Conservation (phyloP, 2,888 invertebrate species). For the Unio pictorum region DNA sequence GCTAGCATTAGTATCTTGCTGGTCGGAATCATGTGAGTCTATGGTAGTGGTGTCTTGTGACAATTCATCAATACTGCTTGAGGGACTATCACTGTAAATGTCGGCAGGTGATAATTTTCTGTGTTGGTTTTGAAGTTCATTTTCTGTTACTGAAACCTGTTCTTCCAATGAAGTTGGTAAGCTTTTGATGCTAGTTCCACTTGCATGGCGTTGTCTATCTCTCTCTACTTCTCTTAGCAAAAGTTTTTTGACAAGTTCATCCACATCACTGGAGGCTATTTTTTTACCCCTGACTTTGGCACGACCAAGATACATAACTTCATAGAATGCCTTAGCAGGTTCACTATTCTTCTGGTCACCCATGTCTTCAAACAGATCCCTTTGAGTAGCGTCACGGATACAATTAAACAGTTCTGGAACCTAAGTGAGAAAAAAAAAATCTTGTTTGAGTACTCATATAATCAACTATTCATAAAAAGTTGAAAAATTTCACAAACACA, state of each 20-base stretch:
- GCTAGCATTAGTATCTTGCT: constrained; percentile 18
- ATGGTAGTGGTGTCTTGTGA: constrained; percentile 17
- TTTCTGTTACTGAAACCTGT: constrained; percentile 59
- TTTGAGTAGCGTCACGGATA: constrained; percentile 78
- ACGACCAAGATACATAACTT: constrained; percentile 93
- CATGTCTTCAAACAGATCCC: constrained; percentile 43
- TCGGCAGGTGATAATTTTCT: constrained; percentile 22
- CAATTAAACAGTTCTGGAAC: constrained; percentile 82
- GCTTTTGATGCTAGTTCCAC: constrained; percentile 67
- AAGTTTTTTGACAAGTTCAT: constrained; percentile 90
- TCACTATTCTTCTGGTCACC: constrained; percentile 37
- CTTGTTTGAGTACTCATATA: no score
- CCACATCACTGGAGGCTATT: constrained; percentile 89
- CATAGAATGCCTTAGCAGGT: constrained; percentile 61
- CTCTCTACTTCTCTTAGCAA: constrained; percentile 44
- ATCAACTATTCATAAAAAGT: no score
- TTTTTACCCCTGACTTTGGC: constrained; percentile 90
- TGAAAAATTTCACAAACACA: no score
- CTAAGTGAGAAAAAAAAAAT: constrained; percentile 72
- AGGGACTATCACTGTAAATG: constrained; percentile 33
- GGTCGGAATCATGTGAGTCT: constrained; percentile 4
- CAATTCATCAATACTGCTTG: constrained; percentile 54
- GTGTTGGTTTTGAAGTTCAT: constrained; percentile 48
- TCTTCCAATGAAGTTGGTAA: constrained; percentile 63
- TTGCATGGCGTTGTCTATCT: constrained; percentile 61